A percentile compares a stretch with the other conserved stretches of the same genome.
Evolutionary conservation across 1,140 invertebrate genomes (phyloP).

Genomic region (Macrobrachium rosenbergii): DNA sequence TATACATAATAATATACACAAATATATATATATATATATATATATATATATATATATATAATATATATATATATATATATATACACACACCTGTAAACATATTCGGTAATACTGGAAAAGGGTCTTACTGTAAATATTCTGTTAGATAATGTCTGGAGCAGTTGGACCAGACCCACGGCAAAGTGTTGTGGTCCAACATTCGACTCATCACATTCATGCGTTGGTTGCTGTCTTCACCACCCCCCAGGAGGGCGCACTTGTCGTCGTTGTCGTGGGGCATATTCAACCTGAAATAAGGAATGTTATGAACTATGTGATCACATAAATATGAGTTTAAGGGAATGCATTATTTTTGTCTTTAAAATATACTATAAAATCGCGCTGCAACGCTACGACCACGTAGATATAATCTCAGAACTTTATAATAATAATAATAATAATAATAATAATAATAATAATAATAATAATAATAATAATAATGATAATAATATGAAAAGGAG

Average conservation of each 20-base stretch:
- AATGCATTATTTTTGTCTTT: neutral
- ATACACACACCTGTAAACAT: neutral
- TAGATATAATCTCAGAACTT: too few relatives aligned
- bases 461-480: too few relatives aligned
- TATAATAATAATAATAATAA: too few relatives aligned
- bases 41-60: neutral
- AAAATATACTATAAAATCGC: too few relatives aligned
- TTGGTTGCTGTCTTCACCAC: conserved; percentile 68
- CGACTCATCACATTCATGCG: conserved; percentile 83
- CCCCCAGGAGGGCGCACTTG: conserved; percentile 77
- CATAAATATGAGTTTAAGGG: neutral
- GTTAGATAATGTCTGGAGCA: conserved; percentile 87
- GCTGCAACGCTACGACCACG: too few relatives aligned
- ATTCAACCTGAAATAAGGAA: conserved; percentile 77
- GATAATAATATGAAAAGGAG: too few relatives aligned
- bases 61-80: neutral
- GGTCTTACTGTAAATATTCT: conserved; percentile 79
- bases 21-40: neutral
- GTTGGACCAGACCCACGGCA: conserved; percentile 91
- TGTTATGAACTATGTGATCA: neutral
- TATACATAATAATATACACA: too few relatives aligned
- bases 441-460: too few relatives aligned
- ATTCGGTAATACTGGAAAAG: neutral
- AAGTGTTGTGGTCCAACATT: conserved; percentile 84
- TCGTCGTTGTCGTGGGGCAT: conserved; percentile 91